Percentiles rank a stretch among this genome's conserved stretches.
Evolutionary conservation across 2,113 vertebrate genomes (phyloP).

Genomic region (Anhinga rufa): DNA sequence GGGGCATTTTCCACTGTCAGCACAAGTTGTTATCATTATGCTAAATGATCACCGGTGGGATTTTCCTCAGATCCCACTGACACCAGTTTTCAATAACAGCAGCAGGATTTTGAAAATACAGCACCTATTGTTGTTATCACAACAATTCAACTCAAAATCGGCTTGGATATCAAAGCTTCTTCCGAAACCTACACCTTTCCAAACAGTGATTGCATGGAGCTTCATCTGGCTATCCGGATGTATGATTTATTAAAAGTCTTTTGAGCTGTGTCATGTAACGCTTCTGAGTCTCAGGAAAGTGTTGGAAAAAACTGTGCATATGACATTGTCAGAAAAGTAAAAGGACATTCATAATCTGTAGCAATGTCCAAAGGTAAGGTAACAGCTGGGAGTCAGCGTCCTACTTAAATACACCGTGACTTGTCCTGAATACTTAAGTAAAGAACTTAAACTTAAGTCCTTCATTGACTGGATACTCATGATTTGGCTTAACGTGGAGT

Average conservation of each 20-base stretch:
- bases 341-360: not conserved
- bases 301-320: not conserved
- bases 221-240: not conserved
- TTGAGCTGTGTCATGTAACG: not conserved
- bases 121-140: not conserved
- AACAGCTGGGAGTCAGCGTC: not conserved
- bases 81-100: not conserved
- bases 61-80: not conserved
- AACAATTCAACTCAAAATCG: not conserved
- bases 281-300: not conserved
- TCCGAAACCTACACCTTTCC: not conserved
- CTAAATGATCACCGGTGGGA: not conserved
- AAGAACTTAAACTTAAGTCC: not conserved
- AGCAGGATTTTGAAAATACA: not conserved
- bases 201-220: not conserved
- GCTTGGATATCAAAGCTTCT: not conserved
- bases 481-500: not conserved
- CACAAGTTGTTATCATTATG: not conserved
- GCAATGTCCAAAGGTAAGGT: not conserved
- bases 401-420: not conserved
- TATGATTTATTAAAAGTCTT: not conserved
- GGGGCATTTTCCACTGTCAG: not conserved
- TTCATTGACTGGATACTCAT: not conserved
- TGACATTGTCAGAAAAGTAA: not conserved
- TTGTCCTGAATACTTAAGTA: not conserved